Evolutionary conservation across 2,888 invertebrate genomes (phyloP).

Genomic region (Ectobius pallidus): DNA sequence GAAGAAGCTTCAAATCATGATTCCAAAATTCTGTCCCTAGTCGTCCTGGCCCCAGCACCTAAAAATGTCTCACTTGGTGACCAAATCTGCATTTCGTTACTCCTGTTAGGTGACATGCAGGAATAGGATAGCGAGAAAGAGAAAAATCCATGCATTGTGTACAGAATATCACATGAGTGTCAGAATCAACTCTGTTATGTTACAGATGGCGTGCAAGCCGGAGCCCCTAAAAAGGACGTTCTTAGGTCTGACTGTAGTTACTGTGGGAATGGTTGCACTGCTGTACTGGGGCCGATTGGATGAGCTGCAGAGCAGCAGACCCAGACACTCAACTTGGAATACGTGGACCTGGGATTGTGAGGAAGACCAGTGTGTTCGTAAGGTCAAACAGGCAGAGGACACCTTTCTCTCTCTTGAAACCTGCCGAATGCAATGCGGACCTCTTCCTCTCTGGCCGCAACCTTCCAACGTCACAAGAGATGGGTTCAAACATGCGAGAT

Average conservation of each 20-base stretch:
- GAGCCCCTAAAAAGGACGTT: not conserved
- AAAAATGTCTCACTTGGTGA: too few relatives aligned
- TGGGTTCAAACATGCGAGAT: slow-evolving; percentile 67
- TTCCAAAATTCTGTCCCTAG: too few relatives aligned
- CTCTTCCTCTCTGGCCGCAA: slow-evolving; percentile 78
- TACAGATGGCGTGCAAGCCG: not conserved
- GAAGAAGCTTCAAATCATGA: too few relatives aligned
- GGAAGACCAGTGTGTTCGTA: slow-evolving; percentile 69
- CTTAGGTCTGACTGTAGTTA: not conserved
- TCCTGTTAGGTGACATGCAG: too few relatives aligned
- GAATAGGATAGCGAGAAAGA: too few relatives aligned
- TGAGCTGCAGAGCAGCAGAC: not conserved
- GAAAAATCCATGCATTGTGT: too few relatives aligned
- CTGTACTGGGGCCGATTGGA: slow-evolving; percentile 18
- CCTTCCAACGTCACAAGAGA: slow-evolving; percentile 74
- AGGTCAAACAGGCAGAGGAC: slow-evolving; percentile 53
- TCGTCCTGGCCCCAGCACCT: too few relatives aligned
- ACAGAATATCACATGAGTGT: too few relatives aligned
- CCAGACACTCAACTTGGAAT: slow-evolving; percentile 40
- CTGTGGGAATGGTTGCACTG: not conserved
- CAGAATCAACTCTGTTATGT: too few relatives aligned
- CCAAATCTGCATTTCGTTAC: too few relatives aligned
- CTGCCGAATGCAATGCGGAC: slow-evolving; percentile 80
- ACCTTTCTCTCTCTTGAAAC: slow-evolving; percentile 62
- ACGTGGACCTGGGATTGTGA: slow-evolving; percentile 82